phyloP scores from a whole-genome alignment of 2,888 invertebrate species.

The Philonicus albiceps region DNA sequence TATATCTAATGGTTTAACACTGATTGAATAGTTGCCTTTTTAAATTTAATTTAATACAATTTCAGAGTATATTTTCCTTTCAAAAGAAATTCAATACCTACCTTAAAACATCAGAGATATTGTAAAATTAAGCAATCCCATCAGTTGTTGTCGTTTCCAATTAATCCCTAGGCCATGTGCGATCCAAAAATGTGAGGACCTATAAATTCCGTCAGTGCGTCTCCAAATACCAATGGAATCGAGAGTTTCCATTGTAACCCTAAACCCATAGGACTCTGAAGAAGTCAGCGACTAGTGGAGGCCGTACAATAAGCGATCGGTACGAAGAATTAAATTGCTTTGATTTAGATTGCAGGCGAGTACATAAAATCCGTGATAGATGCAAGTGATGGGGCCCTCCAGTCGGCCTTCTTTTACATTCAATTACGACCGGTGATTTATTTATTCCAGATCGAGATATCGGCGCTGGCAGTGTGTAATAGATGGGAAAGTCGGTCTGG shows the following conservation, averaged over 20 bases:
- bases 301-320: constrained; percentile 22
- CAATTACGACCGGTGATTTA: constrained; percentile 48
- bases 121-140: background rate
- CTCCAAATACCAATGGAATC: background rate
- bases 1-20: background rate
- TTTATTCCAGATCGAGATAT: constrained; percentile 44
- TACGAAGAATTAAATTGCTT: constrained; percentile 46
- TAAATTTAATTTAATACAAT: background rate
- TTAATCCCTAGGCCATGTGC: background rate
- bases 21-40: background rate
- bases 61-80: background rate
- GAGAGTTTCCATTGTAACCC: background rate
- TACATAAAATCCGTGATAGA: constrained; percentile 47
- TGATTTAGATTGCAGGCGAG: constrained; percentile 46
- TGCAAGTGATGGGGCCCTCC: constrained; percentile 41
- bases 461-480: constrained; percentile 28
- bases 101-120: background rate
- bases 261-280: constrained; percentile 15
- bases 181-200: background rate
- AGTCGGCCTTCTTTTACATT: constrained; percentile 42
- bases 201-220: background rate
- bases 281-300: background rate
- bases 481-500: constrained; percentile 27
- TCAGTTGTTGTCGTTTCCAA: background rate
- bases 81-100: background rate